A percentile compares a stretch with the other conserved stretches of the same genome.
Evolutionary conservation across 1,140 invertebrate genomes (phyloP).

Genomic region (Drosophila sucinea): DNA sequence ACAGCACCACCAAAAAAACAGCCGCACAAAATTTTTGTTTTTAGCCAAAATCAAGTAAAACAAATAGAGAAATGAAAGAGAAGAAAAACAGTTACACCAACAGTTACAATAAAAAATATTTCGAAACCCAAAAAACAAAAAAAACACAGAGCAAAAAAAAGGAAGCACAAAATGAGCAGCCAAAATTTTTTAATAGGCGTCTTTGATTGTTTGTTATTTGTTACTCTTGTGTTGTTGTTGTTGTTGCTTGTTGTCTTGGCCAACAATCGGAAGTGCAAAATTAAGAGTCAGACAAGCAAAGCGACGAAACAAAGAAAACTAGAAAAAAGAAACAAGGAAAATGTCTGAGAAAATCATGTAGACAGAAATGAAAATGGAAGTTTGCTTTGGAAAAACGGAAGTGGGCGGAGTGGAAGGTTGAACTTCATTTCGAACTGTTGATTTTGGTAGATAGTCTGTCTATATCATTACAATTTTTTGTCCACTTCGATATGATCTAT

Average conservation of each 20-base stretch:
- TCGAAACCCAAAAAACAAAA: constrained; percentile 13
- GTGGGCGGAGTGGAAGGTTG: not conserved
- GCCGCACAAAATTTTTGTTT: constrained; percentile 28
- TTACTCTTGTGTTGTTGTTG: constrained; percentile 31
- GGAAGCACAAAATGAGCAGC: constrained; percentile 15
- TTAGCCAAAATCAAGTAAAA: constrained; percentile 57
- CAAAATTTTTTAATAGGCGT: constrained; percentile 61
- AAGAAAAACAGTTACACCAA: constrained; percentile 19
- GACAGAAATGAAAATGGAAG: constrained; percentile 4
- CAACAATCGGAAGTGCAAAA: constrained; percentile 63
- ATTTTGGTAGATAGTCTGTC: not conserved
- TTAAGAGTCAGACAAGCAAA: constrained; percentile 49
- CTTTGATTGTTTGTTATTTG: constrained; percentile 34
- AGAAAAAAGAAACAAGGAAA: constrained; percentile 14
- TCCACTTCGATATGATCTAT: not conserved
- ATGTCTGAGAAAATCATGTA: not conserved
- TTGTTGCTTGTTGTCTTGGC: constrained; percentile 36
- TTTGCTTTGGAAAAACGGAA: constrained; percentile 1
- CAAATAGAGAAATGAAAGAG: constrained; percentile 12
- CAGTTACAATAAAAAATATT: constrained; percentile 29
- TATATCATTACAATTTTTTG: not conserved
- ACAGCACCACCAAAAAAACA: constrained; percentile 30
- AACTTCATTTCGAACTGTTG: not conserved
- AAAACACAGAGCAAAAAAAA: constrained; percentile 10
- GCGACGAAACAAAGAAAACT: constrained; percentile 43